These are phyloP conservation scores for Lysandra bellargus DNA, from an alignment of 2,888 invertebrate species.

Conservation along the genomic window DNA sequence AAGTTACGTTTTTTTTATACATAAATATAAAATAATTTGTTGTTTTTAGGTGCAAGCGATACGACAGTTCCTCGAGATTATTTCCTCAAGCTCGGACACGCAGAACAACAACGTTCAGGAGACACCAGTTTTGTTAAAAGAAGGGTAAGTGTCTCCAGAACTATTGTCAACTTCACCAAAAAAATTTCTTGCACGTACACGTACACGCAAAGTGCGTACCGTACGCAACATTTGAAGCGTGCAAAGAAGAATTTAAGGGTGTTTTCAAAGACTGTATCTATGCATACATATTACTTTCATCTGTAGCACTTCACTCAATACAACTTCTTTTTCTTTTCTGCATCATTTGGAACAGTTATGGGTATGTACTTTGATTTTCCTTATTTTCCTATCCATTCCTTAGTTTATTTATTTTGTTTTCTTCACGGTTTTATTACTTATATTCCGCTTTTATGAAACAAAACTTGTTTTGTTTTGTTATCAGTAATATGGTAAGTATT, in stretches of 20 bases:
- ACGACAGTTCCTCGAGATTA: conserved; percentile 92
- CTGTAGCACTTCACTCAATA: conserved; percentile 31
- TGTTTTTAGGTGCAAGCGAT: conserved; percentile 83
- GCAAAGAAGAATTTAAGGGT: neutral
- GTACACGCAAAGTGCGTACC: neutral
- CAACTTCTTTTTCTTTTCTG: conserved; percentile 49
- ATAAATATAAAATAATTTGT: conserved; percentile 8
- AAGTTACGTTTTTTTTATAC: too few species aligned
- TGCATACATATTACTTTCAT: conserved; percentile 27
- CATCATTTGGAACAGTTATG: conserved; percentile 64
- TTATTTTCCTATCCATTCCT: conserved; percentile 31
- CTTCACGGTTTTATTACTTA: conserved; percentile 21
- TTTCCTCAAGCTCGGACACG: conserved; percentile 88
- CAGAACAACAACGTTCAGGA: conserved; percentile 82
- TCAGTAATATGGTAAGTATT: neutral
- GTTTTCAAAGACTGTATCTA: neutral
- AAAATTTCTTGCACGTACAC: neutral
- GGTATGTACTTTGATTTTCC: conserved; percentile 58
- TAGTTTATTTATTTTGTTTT: conserved; percentile 30
- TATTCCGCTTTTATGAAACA: conserved; percentile 23
- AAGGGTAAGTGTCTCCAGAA: conserved; percentile 85
- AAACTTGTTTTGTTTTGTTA: neutral
- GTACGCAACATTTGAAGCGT: neutral
- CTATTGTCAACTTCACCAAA: neutral
- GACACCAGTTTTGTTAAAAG: conserved; percentile 91